A percentile compares a stretch with the other conserved stretches of the same genome.
Conservation (phyloP, 2,797 vertebrate species). For the Danio albolineatus region DNA sequence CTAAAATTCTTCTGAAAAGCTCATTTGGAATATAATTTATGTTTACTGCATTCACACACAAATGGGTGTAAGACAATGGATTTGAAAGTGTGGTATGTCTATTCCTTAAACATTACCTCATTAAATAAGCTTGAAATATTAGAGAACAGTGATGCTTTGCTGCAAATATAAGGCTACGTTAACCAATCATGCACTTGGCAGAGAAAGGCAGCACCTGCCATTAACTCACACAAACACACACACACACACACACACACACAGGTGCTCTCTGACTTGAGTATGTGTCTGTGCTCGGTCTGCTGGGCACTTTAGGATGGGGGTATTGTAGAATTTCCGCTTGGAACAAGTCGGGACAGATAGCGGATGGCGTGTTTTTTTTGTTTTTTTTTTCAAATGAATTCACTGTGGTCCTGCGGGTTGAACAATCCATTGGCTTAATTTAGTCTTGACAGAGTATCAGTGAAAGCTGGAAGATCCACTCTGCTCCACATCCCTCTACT, state of each 20-base stretch:
- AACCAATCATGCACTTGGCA: constrained; percentile 1
- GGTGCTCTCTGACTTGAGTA: constrained; percentile 25
- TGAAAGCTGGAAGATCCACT: constrained; percentile 6
- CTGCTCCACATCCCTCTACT: constrained; percentile 4
- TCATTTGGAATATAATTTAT: no score
- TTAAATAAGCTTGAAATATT: background rate
- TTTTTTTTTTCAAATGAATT: background rate
- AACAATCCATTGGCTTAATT: constrained; percentile 46
- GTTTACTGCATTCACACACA: no score
- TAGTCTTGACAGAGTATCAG: background rate
- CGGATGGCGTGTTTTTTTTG: constrained; percentile 2
- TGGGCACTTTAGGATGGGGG: constrained; percentile 36
- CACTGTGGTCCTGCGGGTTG: background rate
- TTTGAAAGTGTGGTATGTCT: no score
- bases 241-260: constrained; percentile 33
- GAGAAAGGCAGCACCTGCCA: constrained; percentile 35
- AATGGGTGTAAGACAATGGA: no score
- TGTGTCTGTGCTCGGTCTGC: constrained; percentile 16
- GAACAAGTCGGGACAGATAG: constrained; percentile 23
- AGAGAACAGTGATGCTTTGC: background rate
- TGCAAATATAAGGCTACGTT: constrained; percentile 8
- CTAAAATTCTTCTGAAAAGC: no score
- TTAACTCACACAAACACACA: no score
- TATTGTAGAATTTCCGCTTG: constrained; percentile 17
- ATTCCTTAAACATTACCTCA: no score